Conservation (phyloP, 2,888 invertebrate genomes). For the Macaria liturata region DNA sequence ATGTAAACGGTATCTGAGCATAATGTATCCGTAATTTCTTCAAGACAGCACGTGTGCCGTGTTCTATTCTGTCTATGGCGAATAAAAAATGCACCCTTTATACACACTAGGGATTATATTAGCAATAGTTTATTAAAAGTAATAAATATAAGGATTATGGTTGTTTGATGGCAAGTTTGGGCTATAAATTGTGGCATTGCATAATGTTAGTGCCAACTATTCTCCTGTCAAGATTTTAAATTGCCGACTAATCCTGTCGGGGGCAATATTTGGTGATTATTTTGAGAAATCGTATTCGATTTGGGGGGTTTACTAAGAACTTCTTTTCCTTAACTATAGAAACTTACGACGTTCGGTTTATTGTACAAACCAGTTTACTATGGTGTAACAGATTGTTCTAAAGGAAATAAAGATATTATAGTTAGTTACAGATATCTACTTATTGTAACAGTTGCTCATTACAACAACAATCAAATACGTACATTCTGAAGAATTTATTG, state of each 20-base stretch:
- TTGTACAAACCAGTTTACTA: no score
- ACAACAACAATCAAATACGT: no score
- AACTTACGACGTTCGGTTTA: no score
- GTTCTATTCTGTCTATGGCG: conserved; percentile 49
- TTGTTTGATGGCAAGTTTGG: conserved; percentile 26
- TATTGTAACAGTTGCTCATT: no score
- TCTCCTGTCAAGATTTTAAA: conserved; percentile 16
- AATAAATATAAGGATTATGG: conserved; percentile 37
- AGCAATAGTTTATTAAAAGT: conserved; percentile 33
- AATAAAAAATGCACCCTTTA: conserved; percentile 54
- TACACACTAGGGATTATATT: conserved; percentile 29
- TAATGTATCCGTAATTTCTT: conserved; percentile 60
- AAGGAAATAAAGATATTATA: no score
- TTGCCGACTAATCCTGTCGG: conserved; percentile 17
- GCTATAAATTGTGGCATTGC: conserved; percentile 24
- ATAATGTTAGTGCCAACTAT: conserved; percentile 17
- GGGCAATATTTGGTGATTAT: neutral
- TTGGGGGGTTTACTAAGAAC: conserved; percentile 1
- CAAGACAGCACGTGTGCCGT: conserved; percentile 70
- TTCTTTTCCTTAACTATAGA: neutral
- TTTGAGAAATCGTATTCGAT: neutral
- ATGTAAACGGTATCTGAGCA: conserved; percentile 55
- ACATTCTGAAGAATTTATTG: no score
- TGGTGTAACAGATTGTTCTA: no score
- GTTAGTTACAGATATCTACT: no score